Evolutionary conservation across 2,888 invertebrate genomes (phyloP).

Genomic region (Heteromurus nitidus): DNA sequence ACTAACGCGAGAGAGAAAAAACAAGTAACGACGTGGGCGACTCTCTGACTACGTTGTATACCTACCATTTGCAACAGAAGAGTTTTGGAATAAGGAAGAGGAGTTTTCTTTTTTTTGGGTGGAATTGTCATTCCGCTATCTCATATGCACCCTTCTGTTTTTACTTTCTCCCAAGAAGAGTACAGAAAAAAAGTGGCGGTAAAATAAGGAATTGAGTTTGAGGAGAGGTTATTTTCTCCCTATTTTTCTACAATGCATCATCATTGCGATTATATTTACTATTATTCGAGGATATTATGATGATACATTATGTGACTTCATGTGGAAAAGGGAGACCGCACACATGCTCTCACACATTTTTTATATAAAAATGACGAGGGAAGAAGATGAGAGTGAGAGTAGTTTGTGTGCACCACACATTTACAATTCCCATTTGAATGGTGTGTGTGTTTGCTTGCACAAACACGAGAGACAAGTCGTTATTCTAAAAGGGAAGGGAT

Average conservation of each 20-base stretch:
- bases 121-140: neutral
- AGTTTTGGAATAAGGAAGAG: too few species aligned
- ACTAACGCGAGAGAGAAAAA: neutral
- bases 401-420: neutral
- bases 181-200: neutral
- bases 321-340: slow-evolving; percentile 13
- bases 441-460: neutral
- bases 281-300: slow-evolving; percentile 12
- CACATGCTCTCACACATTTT: neutral
- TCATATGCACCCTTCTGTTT: neutral
- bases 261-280: slow-evolving; percentile 13
- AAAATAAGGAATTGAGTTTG: neutral
- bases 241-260: slow-evolving; percentile 9
- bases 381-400: neutral
- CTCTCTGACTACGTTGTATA: neutral
- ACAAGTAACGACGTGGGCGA: neutral
- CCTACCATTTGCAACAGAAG: too few species aligned
- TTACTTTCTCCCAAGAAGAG: neutral
- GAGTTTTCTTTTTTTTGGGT: too few species aligned
- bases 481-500: too few species aligned
- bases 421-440: slow-evolving; percentile 11
- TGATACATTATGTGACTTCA: slow-evolving; percentile 12
- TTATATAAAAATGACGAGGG: neutral
- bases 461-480: neutral
- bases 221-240: too few species aligned